Evolutionary conservation across 1,140 invertebrate genomes (phyloP).

Genomic region (Mamestra configurata): DNA sequence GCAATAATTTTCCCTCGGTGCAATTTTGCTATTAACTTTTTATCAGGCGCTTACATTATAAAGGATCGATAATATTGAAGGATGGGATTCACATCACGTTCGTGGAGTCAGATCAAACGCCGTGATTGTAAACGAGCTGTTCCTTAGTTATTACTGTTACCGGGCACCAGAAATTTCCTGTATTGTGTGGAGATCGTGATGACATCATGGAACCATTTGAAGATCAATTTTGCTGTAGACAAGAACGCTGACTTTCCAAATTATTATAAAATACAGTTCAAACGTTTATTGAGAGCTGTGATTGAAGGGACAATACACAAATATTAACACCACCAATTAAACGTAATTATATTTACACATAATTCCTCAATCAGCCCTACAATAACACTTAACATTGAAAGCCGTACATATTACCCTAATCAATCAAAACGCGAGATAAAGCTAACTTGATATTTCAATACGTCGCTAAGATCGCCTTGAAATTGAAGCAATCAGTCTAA

Average conservation of each 20-base stretch:
- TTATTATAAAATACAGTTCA: no score
- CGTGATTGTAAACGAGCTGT: conserved; percentile 34
- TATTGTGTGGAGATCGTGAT: no score
- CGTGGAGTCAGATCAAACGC: conserved; percentile 25
- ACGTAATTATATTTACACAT: no score
- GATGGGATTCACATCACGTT: conserved; percentile 22
- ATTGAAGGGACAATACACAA: no score
- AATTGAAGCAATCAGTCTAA: conserved; percentile 50
- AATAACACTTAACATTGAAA: background rate
- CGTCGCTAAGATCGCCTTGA: conserved; percentile 36
- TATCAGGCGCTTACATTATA: conserved; percentile 15
- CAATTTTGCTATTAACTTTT: conserved; percentile 36
- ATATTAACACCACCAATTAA: no score
- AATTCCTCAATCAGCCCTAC: background rate
- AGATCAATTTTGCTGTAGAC: no score
- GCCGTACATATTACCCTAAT: background rate
- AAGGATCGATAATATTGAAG: background rate
- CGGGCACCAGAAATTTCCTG: background rate
- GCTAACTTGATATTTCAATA: conserved; percentile 26
- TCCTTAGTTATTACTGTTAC: conserved; percentile 22
- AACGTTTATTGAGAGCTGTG: no score
- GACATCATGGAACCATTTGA: no score
- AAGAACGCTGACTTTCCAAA: no score
- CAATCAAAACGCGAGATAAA: background rate
- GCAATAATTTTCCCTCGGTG: background rate